Percentiles rank a stretch among this genome's conserved stretches.
phyloP scores from a whole-genome alignment of 2,113 vertebrate species.

The Cyprinodon tularosa region DNA sequence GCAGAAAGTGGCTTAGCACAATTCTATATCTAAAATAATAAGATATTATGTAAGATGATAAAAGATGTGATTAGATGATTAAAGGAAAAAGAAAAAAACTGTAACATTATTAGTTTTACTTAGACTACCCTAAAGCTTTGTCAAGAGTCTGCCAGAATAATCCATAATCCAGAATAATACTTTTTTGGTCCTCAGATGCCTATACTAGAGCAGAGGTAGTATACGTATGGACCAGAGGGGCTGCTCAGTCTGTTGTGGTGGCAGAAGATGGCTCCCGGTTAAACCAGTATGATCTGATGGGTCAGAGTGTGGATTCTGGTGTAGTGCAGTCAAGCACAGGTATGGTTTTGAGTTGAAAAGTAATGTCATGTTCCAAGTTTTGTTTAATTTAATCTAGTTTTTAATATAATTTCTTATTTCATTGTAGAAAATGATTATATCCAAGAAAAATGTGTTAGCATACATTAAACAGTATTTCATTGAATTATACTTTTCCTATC shows the following conservation, averaged over 20 bases:
- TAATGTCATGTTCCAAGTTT: no score
- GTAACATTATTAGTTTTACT: neutral
- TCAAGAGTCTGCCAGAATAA: slow-evolving; percentile 18
- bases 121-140: slow-evolving; percentile 16
- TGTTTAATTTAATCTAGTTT: neutral
- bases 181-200: slow-evolving; percentile 82
- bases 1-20: slow-evolving; percentile 12
- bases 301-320: slow-evolving; percentile 94
- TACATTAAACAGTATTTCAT: no score
- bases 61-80: slow-evolving; percentile 3
- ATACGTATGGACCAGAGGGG: slow-evolving; percentile 95
- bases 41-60: slow-evolving; percentile 10
- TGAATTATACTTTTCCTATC: no score
- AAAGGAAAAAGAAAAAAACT: neutral
- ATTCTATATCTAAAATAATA: neutral
- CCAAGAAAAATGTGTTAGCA: neutral
- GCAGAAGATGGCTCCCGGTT: slow-evolving; percentile 96
- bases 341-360: slow-evolving; percentile 54
- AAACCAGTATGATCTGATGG: slow-evolving; percentile 97
- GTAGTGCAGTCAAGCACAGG: slow-evolving; percentile 98
- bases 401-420: neutral
- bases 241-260: slow-evolving; percentile 93
- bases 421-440: neutral
- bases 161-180: slow-evolving; percentile 4
- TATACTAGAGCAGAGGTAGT: slow-evolving; percentile 96